These are phyloP conservation scores for Calypte anna DNA, from an alignment of 2,113 vertebrate genomes.

Conservation along the genomic window DNA sequence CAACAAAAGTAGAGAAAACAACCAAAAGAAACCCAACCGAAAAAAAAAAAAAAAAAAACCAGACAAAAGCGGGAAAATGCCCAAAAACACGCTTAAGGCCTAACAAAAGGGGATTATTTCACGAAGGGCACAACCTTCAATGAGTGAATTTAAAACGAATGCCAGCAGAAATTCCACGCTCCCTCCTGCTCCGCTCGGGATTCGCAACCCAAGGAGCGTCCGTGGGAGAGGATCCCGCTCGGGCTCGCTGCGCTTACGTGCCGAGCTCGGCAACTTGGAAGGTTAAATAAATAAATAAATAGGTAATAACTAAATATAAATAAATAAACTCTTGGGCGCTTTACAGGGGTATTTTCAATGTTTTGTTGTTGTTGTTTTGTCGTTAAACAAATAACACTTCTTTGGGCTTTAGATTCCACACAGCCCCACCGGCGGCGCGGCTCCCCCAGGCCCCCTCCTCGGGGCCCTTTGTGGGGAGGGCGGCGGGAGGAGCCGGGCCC, in stretches of 20 bases:
- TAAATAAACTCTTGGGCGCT: neutral
- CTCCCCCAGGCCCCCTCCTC: neutral
- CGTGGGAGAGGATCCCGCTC: neutral
- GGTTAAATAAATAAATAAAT: neutral
- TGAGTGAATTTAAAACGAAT: neutral
- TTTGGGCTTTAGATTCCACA: neutral
- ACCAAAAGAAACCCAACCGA: no score
- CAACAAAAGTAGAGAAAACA: neutral
- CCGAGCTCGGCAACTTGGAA: neutral
- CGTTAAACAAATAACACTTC: neutral
- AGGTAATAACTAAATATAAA: neutral
- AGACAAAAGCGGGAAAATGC: slow-evolving; percentile 27
- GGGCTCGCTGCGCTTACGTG: neutral
- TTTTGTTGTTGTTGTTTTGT: neutral
- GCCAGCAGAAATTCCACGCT: neutral
- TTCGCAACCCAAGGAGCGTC: neutral
- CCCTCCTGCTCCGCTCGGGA: neutral
- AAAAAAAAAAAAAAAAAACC: no score
- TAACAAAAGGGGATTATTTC: neutral
- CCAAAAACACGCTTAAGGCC: slow-evolving; percentile 13
- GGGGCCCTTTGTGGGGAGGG: slow-evolving; percentile 6
- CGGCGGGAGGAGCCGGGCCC: neutral
- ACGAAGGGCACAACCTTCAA: neutral
- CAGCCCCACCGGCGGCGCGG: neutral
- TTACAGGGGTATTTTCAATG: neutral